Percentiles rank a stretch among this genome's conserved stretches.
These are phyloP conservation scores for Hypsibius dujardini DNA, from an alignment of 1,140 invertebrate genomes.

Conservation along the genomic window DNA sequence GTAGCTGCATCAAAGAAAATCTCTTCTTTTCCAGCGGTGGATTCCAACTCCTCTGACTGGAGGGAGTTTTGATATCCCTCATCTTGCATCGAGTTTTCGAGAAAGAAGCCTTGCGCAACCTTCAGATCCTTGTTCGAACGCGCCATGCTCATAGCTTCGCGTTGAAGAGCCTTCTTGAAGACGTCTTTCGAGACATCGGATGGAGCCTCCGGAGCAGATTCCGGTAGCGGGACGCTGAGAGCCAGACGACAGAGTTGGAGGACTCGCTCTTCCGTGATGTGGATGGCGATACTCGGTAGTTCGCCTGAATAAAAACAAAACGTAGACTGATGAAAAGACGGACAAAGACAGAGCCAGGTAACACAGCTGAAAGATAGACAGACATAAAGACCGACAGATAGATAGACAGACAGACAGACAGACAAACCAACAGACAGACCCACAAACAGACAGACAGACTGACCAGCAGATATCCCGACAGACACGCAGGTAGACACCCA, in stretches of 20 bases:
- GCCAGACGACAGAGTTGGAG: slow-evolving; percentile 35
- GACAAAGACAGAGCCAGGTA: no score
- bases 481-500: no score
- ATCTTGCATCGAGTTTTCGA: slow-evolving; percentile 29
- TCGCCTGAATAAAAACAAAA: slow-evolving; percentile 29
- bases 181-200: background rate
- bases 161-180: background rate
- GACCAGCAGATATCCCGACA: no score
- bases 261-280: slow-evolving; percentile 37
- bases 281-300: slow-evolving; percentile 34
- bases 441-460: no score
- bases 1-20: slow-evolving; percentile 3
- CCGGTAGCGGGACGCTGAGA: slow-evolving; percentile 48
- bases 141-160: slow-evolving; percentile 1
- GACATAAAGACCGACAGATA: no score
- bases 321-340: slow-evolving; percentile 6
- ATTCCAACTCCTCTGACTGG: slow-evolving; percentile 22
- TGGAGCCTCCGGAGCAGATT: slow-evolving; percentile 22
- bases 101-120: background rate
- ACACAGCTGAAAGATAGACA: no score
- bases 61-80: slow-evolving; percentile 28
- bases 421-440: no score
- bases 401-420: no score
- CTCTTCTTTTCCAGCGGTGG: slow-evolving; percentile 27
- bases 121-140: slow-evolving; percentile 11